Evolutionary conservation across 2,797 vertebrate genomes (phyloP).

Genomic region (Helicolenus hilgendorfi): DNA sequence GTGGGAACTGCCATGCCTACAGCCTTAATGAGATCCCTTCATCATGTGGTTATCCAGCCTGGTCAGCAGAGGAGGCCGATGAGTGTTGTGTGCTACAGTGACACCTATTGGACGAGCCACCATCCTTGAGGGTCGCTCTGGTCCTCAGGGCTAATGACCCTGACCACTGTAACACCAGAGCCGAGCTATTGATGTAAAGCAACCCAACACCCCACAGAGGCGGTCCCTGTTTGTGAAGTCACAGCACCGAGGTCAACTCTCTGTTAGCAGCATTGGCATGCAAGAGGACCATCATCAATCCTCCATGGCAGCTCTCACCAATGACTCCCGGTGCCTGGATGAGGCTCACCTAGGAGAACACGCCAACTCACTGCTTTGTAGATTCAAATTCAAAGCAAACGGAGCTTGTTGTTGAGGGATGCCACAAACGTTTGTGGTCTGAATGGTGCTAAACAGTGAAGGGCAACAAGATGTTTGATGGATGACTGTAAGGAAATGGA

Average conservation of each 20-base stretch:
- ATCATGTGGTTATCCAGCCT: constrained; percentile 20
- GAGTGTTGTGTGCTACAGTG: constrained; percentile 63
- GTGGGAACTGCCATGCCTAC: constrained; percentile 16
- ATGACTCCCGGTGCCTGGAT: constrained; percentile 30
- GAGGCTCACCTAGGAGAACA: constrained; percentile 46
- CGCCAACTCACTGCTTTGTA: constrained; percentile 57
- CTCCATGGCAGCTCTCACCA: constrained; percentile 59
- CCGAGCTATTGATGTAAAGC: constrained; percentile 55
- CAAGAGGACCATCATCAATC: constrained; percentile 71
- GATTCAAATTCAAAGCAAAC: constrained; percentile 59
- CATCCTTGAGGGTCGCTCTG: constrained; percentile 10
- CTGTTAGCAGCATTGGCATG: constrained; percentile 76
- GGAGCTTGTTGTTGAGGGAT: constrained; percentile 19
- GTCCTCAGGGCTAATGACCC: constrained; percentile 66
- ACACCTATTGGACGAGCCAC: constrained; percentile 79
- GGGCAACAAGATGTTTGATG: constrained; percentile 24
- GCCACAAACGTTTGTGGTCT: constrained; percentile 35
- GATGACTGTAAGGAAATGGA: constrained; percentile 10
- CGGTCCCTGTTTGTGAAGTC: constrained; percentile 69
- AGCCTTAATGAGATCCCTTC: constrained; percentile 45
- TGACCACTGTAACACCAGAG: constrained; percentile 49
- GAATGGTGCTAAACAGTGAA: constrained; percentile 33
- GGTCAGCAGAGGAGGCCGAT: constrained; percentile 17
- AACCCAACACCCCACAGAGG: constrained; percentile 69
- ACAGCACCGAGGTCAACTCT: constrained; percentile 74